Conservation (phyloP, 2,113 vertebrate genomes). For the Morphnarchus princeps region DNA sequence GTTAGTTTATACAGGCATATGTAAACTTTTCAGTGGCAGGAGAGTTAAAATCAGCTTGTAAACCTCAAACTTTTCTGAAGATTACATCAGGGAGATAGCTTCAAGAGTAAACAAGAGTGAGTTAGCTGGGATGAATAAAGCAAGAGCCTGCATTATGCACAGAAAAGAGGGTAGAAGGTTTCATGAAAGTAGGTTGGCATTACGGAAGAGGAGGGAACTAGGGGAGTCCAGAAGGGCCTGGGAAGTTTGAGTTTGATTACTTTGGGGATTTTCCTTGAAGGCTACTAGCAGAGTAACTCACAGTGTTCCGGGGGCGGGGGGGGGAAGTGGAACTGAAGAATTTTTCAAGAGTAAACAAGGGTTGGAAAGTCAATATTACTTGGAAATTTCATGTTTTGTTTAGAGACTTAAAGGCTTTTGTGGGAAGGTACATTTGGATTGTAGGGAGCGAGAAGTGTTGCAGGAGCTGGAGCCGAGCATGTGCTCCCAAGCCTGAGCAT, state of each 20-base stretch:
- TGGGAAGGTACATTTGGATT: not conserved
- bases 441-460: not conserved
- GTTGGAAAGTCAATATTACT: not conserved
- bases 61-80: not conserved
- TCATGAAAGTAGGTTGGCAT: not conserved
- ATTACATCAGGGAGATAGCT: not conserved
- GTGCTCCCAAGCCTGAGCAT: not conserved
- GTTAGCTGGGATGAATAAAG: not conserved
- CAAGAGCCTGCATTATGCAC: not conserved
- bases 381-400: not conserved
- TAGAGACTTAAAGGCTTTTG: not conserved
- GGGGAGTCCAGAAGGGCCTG: not conserved
- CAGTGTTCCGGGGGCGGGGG: rapidly evolving
- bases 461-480: not conserved
- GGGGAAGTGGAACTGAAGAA: not conserved
- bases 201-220: not conserved
- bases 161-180: not conserved
- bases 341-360: not conserved
- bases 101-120: not conserved
- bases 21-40: not conserved
- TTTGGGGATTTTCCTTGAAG: not conserved
- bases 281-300: not conserved
- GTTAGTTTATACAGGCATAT: not conserved
- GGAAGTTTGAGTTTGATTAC: not conserved
- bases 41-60: not conserved